Percentiles rank a stretch among this genome's conserved stretches.
phyloP scores from a whole-genome alignment of 2,888 invertebrate species.

The Agapostemon virescens region DNA sequence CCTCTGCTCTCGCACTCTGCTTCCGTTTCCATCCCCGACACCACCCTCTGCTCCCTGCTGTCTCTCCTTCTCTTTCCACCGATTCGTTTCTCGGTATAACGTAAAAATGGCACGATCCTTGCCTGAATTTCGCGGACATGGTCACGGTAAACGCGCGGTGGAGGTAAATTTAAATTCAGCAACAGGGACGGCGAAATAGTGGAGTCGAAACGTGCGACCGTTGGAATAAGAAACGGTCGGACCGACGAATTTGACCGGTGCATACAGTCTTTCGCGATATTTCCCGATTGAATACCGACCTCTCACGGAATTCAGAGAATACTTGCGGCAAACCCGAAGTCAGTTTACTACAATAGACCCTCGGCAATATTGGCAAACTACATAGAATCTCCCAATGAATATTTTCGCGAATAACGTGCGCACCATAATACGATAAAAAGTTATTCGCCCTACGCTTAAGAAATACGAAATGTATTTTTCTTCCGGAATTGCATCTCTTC shows the following conservation, averaged over 20 bases:
- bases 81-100: constrained; percentile 41
- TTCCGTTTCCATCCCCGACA: not conserved
- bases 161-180: constrained; percentile 46
- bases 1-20: not conserved
- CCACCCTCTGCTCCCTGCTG: not conserved
- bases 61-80: constrained; percentile 6
- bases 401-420: no score
- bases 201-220: constrained; percentile 8
- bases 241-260: constrained; percentile 21
- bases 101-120: constrained; percentile 33
- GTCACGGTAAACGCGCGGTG: constrained; percentile 18
- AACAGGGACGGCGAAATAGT: constrained; percentile 13
- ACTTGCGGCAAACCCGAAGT: not conserved
- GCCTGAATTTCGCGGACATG: constrained; percentile 26
- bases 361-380: not conserved
- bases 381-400: not conserved
- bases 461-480: no score
- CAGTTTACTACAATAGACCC: not conserved
- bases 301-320: not conserved
- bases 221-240: constrained; percentile 32
- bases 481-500: no score
- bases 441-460: no score
- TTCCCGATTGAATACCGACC: constrained; percentile 3
- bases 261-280: not conserved
- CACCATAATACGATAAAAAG: no score